A percentile compares a stretch with the other conserved stretches of the same genome.
phyloP scores from a whole-genome alignment of 2,113 vertebrate species.

The Heliornis fulica region DNA sequence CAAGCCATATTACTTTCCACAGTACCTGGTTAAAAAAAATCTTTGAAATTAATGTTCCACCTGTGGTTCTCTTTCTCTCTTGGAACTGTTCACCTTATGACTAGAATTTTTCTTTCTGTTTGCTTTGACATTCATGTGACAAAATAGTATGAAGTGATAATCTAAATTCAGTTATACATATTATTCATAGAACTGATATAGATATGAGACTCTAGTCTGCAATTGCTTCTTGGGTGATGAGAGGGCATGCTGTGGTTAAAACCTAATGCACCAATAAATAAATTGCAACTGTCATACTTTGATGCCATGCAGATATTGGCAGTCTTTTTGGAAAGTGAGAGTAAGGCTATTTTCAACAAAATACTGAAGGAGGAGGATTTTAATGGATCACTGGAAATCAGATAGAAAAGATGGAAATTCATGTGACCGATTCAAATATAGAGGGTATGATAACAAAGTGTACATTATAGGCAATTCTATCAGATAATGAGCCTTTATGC shows the following conservation, averaged over 20 bases:
- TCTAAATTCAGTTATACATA: slow-evolving; percentile 33
- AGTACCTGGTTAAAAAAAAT: background rate
- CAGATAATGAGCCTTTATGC: background rate
- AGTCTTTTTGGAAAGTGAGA: background rate
- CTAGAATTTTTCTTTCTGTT: slow-evolving; percentile 42
- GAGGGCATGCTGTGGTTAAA: slow-evolving; percentile 36
- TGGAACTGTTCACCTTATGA: slow-evolving; percentile 4
- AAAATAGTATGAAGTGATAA: slow-evolving; percentile 2
- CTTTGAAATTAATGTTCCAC: background rate
- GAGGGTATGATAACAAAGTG: background rate
- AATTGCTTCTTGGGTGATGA: slow-evolving; percentile 28
- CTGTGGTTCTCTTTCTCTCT: background rate
- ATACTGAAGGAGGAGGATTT: background rate
- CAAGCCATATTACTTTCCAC: background rate
- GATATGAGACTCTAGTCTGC: background rate
- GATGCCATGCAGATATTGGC: background rate
- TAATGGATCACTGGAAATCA: background rate
- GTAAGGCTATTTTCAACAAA: background rate
- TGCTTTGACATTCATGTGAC: background rate
- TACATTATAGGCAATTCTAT: background rate
- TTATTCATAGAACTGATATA: slow-evolving; percentile 34
- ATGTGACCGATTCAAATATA: background rate
- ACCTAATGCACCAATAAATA: slow-evolving; percentile 21
- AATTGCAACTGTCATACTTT: slow-evolving; percentile 36
- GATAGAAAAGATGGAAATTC: background rate